Evolutionary conservation across 1,140 invertebrate species (phyloP).

Genomic region (Phortica variegata): DNA sequence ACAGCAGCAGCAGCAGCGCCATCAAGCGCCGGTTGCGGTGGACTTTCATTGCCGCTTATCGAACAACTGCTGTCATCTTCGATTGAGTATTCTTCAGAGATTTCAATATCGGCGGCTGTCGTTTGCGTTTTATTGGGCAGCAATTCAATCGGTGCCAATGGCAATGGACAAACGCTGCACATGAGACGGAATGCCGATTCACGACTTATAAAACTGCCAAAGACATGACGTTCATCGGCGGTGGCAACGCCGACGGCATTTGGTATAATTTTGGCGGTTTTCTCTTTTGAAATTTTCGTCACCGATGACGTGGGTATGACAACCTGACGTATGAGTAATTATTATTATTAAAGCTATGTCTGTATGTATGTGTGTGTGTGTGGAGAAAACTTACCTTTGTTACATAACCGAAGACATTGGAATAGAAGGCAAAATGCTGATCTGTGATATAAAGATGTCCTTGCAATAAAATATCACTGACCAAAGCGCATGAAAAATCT

Average conservation of each 20-base stretch:
- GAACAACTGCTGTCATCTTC: slow-evolving; percentile 48
- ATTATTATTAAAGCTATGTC: too few species aligned
- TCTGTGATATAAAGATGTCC: slow-evolving; percentile 90
- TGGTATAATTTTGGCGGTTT: slow-evolving; percentile 85
- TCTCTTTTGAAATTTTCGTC: slow-evolving; percentile 84
- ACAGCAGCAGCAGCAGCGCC: neutral
- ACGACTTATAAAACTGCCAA: slow-evolving; percentile 83
- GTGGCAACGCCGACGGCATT: slow-evolving; percentile 87
- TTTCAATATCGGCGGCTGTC: slow-evolving; percentile 31
- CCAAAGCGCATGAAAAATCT: slow-evolving; percentile 91
- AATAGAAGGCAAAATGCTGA: slow-evolving; percentile 94
- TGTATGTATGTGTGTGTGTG: too few species aligned
- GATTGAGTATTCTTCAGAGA: slow-evolving; percentile 34
- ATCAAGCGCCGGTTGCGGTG: slow-evolving; percentile 16
- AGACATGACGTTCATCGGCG: slow-evolving; percentile 82
- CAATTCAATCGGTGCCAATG: slow-evolving; percentile 21
- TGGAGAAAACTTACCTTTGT: slow-evolving; percentile 70
- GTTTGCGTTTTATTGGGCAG: slow-evolving; percentile 30
- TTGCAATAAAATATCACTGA: slow-evolving; percentile 88
- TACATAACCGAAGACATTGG: slow-evolving; percentile 90
- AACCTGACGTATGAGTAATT: slow-evolving; percentile 63
- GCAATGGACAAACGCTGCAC: slow-evolving; percentile 69
- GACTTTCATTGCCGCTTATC: slow-evolving; percentile 49
- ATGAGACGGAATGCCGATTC: slow-evolving; percentile 85
- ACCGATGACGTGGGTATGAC: slow-evolving; percentile 81